Base-by-base conservation (phyloP, 1,140 invertebrate species). In the Brachionus calyciflorus region DNA sequence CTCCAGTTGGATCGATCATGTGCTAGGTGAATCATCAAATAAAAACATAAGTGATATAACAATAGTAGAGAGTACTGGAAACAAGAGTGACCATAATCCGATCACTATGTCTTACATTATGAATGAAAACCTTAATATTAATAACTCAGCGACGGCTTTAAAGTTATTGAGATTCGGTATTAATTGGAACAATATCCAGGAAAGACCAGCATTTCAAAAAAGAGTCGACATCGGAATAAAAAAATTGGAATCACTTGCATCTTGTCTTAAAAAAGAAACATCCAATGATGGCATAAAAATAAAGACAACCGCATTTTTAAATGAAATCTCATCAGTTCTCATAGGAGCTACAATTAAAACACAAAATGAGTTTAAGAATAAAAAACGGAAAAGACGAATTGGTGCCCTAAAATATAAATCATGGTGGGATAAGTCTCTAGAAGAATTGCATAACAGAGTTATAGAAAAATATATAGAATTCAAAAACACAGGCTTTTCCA, bases 321-420 rank as follows among this genome's bases (percentile, higher is more conserved):
- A 55, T 26, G 51, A 55, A 26, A 55, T 55, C 19, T 55, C 24
- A 55, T 55, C 51, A 55, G 51, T 55, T 26, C 30, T 55, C 21
- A 55, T 55, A 9, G 30, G 30, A 28, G 19, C 51, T 28, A 55
- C 51, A 28, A 55, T 55, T 26, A 55, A 55, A 55, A 55, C 51
- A 28, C 24, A 26, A 55, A 55, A 55, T 26, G 51, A 55, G 30
- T 55, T 55, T 55, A 55, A 55, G 21, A 55, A 55, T 26, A 55
- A 55, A 55, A 55, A 55, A 55, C 51, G 30, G 30, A 55, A 55
- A 55, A 55, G 30, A 26, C 51, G 51, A 55, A 55, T 55, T 26
- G 51, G 51, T 21, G 51, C 24, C 51, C 30, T 55, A 55, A 51
- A 55, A 14, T 55, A 28, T 55, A 26, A 55, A 53, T 26, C 51